phyloP scores from a whole-genome alignment of 2,888 invertebrate species.

The Bombylius major region DNA sequence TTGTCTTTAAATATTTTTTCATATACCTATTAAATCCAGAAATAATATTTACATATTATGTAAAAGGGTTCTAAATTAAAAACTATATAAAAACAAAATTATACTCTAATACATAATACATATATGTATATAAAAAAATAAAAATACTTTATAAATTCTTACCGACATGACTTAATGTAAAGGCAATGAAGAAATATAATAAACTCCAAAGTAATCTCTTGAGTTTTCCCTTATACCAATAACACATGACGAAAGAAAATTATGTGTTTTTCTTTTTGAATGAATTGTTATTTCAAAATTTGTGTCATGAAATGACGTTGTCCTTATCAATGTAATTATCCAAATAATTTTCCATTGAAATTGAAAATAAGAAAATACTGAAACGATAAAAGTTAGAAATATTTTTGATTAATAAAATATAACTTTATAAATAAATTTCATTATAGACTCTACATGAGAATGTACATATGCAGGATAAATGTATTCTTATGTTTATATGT shows the following conservation, averaged over 20 bases:
- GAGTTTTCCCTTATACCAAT: constrained; percentile 6
- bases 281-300: background rate
- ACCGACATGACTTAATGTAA: constrained; percentile 32
- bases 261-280: constrained; percentile 3
- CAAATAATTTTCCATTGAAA: constrained; percentile 3
- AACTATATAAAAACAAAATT: no score
- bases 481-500: no score
- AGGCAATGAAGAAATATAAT: constrained; percentile 33
- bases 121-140: no score
- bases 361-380: background rate
- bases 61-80: no score
- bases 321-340: constrained; percentile 3
- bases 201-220: constrained; percentile 32
- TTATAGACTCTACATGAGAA: no score
- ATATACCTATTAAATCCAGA: no score
- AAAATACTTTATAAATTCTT: constrained; percentile 18
- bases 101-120: no score
- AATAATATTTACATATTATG: no score
- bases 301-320: constrained; percentile 6
- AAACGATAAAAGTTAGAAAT: constrained; percentile 1
- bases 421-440: no score
- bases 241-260: constrained; percentile 3
- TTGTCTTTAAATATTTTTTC: no score
- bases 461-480: no score
- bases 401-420: background rate